Conservation (phyloP, 2,797 vertebrate genomes). For the Uromys caudimaculatus region DNA sequence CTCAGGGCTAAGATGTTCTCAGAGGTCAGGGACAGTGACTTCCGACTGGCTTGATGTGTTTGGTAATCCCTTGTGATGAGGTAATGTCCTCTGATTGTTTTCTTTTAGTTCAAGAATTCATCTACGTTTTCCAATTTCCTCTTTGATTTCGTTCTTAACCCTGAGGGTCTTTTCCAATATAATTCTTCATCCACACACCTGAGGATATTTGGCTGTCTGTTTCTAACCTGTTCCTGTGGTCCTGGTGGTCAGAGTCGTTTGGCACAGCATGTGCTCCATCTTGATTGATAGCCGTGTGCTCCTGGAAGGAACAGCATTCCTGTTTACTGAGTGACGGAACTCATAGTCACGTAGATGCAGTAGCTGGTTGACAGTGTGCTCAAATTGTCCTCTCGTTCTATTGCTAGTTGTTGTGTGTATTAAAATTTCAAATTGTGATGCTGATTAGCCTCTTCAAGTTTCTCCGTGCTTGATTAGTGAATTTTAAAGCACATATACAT, state of each 20-base stretch:
- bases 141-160: background rate
- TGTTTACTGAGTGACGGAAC: background rate
- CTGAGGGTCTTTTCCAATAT: background rate
- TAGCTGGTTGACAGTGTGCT: background rate
- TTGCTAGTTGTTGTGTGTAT: background rate
- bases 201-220: background rate
- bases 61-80: background rate
- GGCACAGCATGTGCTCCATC: background rate
- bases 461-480: background rate
- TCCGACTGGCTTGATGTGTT: background rate
- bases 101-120: background rate
- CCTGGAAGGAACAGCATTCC: background rate
- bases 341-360: background rate
- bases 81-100: background rate
- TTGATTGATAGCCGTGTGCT: background rate
- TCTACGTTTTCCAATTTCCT: background rate
- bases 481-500: background rate
- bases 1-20: background rate
- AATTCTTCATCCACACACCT: background rate
- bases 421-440: background rate
- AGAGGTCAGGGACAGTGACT: background rate
- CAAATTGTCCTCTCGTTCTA: background rate
- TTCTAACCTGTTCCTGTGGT: no score
- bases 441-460: background rate
- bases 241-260: background rate